Conservation (phyloP, 2,888 invertebrate species). For the Philopedon plagiatum region DNA sequence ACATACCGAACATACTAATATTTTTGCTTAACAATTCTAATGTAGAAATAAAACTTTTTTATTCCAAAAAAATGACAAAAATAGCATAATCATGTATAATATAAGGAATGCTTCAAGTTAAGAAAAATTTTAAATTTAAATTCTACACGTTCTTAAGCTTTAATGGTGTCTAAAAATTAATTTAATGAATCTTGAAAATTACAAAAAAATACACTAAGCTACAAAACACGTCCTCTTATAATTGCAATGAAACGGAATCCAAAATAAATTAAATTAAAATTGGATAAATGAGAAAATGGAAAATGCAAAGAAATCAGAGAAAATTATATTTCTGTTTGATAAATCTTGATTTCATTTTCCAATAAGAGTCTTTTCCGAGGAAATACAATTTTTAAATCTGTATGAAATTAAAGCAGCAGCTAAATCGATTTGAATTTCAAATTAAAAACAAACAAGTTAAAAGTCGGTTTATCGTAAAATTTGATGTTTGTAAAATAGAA, state of each 20-base stretch:
- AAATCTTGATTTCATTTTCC: slow-evolving; percentile 52
- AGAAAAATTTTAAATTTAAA: too few relatives aligned
- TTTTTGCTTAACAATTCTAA: too few relatives aligned
- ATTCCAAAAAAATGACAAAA: too few relatives aligned
- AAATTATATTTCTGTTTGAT: slow-evolving; percentile 61
- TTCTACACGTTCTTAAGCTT: too few relatives aligned
- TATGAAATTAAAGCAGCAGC: slow-evolving; percentile 45
- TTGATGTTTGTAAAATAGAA: too few relatives aligned
- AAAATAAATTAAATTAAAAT: slow-evolving; percentile 62
- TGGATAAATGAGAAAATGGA: slow-evolving; percentile 55
- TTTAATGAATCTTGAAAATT: not conserved
- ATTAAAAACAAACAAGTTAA: slow-evolving; percentile 39
- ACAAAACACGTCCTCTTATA: slow-evolving; percentile 29
- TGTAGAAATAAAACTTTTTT: too few relatives aligned
- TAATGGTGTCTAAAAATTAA: not conserved
- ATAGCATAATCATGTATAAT: too few relatives aligned
- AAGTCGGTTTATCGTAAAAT: slow-evolving; percentile 38
- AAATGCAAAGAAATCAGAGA: slow-evolving; percentile 57
- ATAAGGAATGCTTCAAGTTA: too few relatives aligned
- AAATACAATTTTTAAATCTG: slow-evolving; percentile 37
- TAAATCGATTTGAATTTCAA: slow-evolving; percentile 36
- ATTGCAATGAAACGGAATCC: slow-evolving; percentile 57
- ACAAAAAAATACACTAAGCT: not conserved
- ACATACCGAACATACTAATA: too few relatives aligned
- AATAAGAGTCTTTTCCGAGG: slow-evolving; percentile 51